Evolutionary conservation across 1,140 invertebrate genomes (phyloP), one percentile per base, ranked within the genome.

Genomic region (Caenorhabditis remanei): DNA sequence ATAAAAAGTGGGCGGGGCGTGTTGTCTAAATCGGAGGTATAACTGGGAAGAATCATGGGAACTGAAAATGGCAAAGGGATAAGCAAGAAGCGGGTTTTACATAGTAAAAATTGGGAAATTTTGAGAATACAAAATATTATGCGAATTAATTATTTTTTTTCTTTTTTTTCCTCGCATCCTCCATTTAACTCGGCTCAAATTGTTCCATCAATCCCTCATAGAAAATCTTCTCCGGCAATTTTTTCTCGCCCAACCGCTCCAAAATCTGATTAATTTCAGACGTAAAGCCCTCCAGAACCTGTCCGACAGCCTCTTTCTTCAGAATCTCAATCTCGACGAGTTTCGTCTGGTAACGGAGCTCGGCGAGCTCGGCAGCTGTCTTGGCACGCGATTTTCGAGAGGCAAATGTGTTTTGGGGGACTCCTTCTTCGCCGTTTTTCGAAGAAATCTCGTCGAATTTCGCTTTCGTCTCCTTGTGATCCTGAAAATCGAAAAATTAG

Each of bases 321-420:
- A 7, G 9, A 9, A 63, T 24, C 21, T 63, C 21, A 8, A 63
- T 24, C 61, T 63, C 61, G 4, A 32, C 8, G 4, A 32, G 3
- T 63, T 63, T 63, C 21, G 14, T 6, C 6, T 63, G 7, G 21
- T 11, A 63, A 0, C 4, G 11, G 8, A 32, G 19, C 6, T 46
- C 40, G 65, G 65, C 65, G 40, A 71, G 8, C 41, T 71, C 65
- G 4, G 7, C 2, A 19, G 46, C 71, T 0, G 43, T 50, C 46
- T 79, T 79, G 4, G 71, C 71, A 50, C 71, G 71, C 5, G 71
- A 79, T 79, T 79, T 79, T 13, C 46, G 0, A 4, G 71, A 79
- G 4, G 71, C 71, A 19, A 21, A 79, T 0, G 71, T 79, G n/a
- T 79, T 79, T n/a, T 79, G 71, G 0, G 71, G 46, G 2, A 79